These are phyloP conservation scores for Drosophila rhopaloa DNA, from an alignment of 1,140 invertebrate species.

Conservation along the genomic window DNA sequence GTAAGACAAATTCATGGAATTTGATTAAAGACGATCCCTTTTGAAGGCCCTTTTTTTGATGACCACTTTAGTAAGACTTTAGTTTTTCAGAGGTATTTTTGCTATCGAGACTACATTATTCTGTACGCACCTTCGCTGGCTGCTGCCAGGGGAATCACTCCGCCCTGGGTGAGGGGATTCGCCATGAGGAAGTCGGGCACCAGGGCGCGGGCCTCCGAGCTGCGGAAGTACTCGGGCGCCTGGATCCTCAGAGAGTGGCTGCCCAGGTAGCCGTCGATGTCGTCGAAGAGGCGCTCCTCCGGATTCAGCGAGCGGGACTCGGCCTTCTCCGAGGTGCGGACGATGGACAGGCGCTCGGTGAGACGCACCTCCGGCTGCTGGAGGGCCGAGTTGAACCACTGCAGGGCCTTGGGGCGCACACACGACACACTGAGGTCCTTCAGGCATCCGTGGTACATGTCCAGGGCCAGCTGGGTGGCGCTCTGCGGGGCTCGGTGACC, in stretches of 20 bases:
- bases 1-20: too few species aligned
- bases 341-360: slow-evolving; percentile 89
- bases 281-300: slow-evolving; percentile 86
- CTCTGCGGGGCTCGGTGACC: slow-evolving; percentile 65
- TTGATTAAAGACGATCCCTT: too few species aligned
- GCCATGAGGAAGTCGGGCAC: slow-evolving; percentile 89
- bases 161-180: slow-evolving; percentile 87
- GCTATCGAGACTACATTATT: background rate
- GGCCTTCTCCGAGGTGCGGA: slow-evolving; percentile 86
- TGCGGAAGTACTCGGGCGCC: slow-evolving; percentile 87
- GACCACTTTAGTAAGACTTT: too few species aligned
- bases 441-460: slow-evolving; percentile 88
- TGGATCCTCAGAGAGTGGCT: slow-evolving; percentile 88
- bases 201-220: slow-evolving; percentile 86
- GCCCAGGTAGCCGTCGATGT: slow-evolving; percentile 88
- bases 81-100: background rate
- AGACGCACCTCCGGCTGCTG: slow-evolving; percentile 89
- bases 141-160: slow-evolving; percentile 88
- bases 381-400: slow-evolving; percentile 89
- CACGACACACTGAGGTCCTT: slow-evolving; percentile 88
- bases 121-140: slow-evolving; percentile 86
- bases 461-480: slow-evolving; percentile 86
- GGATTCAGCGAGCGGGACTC: slow-evolving; percentile 38
- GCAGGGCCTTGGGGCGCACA: slow-evolving; percentile 90
- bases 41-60: too few species aligned